Evolutionary conservation across 2,797 vertebrate genomes (phyloP).

Genomic region (Diglossa cyanea): DNA sequence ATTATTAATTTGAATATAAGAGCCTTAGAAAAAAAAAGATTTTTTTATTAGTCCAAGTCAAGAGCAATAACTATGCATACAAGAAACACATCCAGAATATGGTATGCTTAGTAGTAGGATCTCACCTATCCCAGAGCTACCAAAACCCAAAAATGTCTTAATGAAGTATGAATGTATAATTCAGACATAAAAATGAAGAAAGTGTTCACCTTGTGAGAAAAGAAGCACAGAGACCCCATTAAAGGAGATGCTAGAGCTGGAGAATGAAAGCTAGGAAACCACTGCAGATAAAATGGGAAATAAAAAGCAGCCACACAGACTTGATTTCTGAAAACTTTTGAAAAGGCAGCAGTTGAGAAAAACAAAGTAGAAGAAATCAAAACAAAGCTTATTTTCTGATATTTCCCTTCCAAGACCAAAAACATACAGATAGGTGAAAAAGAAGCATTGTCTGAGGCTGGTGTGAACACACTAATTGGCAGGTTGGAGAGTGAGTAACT

Average conservation of each 20-base stretch:
- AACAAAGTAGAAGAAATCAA: slow-evolving; percentile 15
- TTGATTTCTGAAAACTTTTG: slow-evolving; percentile 1
- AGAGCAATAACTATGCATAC: neutral
- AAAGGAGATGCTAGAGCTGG: neutral
- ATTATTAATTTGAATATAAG: neutral
- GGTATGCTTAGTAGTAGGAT: neutral
- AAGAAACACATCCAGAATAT: neutral
- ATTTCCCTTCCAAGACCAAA: neutral
- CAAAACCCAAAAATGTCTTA: neutral
- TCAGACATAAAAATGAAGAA: neutral
- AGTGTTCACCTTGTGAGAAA: neutral
- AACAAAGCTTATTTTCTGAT: neutral
- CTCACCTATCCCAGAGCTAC: neutral
- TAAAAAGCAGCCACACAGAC: neutral
- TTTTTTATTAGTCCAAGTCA: neutral
- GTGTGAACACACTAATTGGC: neutral
- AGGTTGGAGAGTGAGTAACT: neutral
- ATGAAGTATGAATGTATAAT: neutral
- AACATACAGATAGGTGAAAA: neutral
- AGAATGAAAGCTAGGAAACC: neutral
- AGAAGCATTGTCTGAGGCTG: neutral
- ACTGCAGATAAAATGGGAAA: neutral
- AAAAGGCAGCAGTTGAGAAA: neutral
- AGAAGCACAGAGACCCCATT: neutral
- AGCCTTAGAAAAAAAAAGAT: neutral